phyloP scores from a whole-genome alignment of 1,140 invertebrate species.

The Euura saliciscinereae region DNA sequence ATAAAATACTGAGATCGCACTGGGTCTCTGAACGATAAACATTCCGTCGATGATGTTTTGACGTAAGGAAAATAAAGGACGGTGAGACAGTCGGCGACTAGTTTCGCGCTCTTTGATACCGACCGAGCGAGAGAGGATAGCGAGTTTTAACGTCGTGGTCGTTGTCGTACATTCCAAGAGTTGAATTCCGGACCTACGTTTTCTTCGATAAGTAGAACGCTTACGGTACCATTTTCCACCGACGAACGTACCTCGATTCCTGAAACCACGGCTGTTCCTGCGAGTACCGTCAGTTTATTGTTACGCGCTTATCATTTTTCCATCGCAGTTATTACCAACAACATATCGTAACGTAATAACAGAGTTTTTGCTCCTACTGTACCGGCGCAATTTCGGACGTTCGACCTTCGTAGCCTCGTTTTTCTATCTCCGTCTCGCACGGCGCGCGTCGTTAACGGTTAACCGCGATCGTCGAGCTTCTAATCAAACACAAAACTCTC shows the following conservation, averaged over 20 bases:
- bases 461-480: neutral
- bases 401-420: constrained; percentile 6
- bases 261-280: too few species aligned
- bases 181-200: constrained; percentile 48
- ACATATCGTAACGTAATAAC: too few species aligned
- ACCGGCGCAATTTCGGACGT: neutral
- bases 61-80: too few species aligned
- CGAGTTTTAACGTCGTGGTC: constrained; percentile 39
- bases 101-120: neutral
- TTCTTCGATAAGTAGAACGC: constrained; percentile 51
- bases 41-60: too few species aligned
- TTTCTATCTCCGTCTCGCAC: constrained; percentile 4
- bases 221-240: constrained; percentile 54
- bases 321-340: too few species aligned
- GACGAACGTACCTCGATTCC: neutral
- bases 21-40: too few species aligned
- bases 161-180: constrained; percentile 42
- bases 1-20: too few species aligned
- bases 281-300: too few species aligned
- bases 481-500: too few species aligned
- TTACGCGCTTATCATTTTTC: too few species aligned
- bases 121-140: neutral
- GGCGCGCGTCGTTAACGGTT: constrained; percentile 3
- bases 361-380: neutral
- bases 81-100: neutral